Percentiles rank a stretch among this genome's conserved stretches.
These are phyloP conservation scores for Nephrotoma guestfalica DNA, from an alignment of 2,888 invertebrate genomes.

Conservation along the genomic window DNA sequence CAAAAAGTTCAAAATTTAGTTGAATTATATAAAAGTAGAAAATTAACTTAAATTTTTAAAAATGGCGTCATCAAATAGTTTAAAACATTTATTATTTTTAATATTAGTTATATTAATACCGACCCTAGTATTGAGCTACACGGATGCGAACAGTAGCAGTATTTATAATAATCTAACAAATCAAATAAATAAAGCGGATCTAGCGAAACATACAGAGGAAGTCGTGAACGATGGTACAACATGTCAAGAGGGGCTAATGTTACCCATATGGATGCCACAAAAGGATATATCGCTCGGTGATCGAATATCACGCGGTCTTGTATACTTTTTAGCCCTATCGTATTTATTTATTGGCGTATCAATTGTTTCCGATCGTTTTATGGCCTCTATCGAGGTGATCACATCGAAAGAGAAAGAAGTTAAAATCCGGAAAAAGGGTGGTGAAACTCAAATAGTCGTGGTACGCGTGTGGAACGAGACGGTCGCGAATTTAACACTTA, in stretches of 20 bases:
- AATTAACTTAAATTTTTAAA: not conserved
- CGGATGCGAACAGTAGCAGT: not conserved
- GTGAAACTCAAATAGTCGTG: conserved; percentile 73
- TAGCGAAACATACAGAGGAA: conserved; percentile 9
- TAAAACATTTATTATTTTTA: not conserved
- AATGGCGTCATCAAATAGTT: not conserved
- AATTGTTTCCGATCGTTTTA: conserved; percentile 96
- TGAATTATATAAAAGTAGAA: too few species aligned
- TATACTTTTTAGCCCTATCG: conserved; percentile 77
- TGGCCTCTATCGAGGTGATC: conserved; percentile 98
- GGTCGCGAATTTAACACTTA: conserved; percentile 93
- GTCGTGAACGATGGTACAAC: conserved; percentile 16
- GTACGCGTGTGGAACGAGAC: conserved; percentile 99
- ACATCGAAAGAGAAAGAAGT: conserved; percentile 95
- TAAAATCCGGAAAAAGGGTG: conserved; percentile 74
- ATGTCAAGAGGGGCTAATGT: conserved; percentile 73
- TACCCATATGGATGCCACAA: conserved; percentile 82
- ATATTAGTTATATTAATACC: not conserved
- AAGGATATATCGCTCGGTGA: conserved; percentile 61
- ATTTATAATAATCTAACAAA: not conserved
- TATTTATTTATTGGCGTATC: conserved; percentile 98
- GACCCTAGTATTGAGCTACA: not conserved
- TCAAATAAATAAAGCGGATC: conserved; percentile 9
- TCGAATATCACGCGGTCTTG: conserved; percentile 67
- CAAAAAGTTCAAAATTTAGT: not conserved